Evolutionary conservation across 2,888 invertebrate species (phyloP), one percentile per base, ranked within the genome.

Genomic region (Pterostichus madidus): DNA sequence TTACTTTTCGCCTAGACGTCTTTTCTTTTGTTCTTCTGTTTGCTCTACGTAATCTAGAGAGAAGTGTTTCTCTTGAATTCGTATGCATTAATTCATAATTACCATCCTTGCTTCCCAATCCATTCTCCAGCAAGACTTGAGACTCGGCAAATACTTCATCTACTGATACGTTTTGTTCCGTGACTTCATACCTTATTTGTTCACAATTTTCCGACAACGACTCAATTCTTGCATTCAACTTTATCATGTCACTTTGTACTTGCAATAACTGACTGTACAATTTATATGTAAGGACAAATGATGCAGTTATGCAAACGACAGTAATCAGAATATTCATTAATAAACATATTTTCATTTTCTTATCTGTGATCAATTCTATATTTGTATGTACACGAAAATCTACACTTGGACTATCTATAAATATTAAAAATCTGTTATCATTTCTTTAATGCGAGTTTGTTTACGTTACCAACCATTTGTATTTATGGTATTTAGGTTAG

Each of bases 381-480:
- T 83, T 83, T 32, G 68, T 68, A 44, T 83, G 82, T 61, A 75
- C 61, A 59, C 46, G 81, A 39, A 83, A 77, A 17, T 83, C 83
- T 10, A 83, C 77, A 53, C 39, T 76, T 24, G 61, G 64, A 24
- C 46, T 76, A 24, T 83, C 83, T 83, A 53, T 5, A 83, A 77
- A 32, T 59, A 76, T 11, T 53, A 32, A 76, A 76, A 56, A 56
- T 17, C n/a, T 35, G 7, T 77, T 56, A 56, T 56, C 56, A 35
- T 15, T 35, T 10, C 13, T 56, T 32, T 8, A 35, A 52, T 49
- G 8, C n/a, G 8, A 71, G 44, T 61, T 79, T 79, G 44, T 79
- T 79, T 79, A 64, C 44, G 24, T 80, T 76, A 77, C 83, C 31
- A 77, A 83, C 83, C 83, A 83, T 52, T 82, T 49, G 64, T 35